These are phyloP conservation scores for Cephus pulcher DNA, from an alignment of 2,888 invertebrate species.

Conservation along the genomic window DNA sequence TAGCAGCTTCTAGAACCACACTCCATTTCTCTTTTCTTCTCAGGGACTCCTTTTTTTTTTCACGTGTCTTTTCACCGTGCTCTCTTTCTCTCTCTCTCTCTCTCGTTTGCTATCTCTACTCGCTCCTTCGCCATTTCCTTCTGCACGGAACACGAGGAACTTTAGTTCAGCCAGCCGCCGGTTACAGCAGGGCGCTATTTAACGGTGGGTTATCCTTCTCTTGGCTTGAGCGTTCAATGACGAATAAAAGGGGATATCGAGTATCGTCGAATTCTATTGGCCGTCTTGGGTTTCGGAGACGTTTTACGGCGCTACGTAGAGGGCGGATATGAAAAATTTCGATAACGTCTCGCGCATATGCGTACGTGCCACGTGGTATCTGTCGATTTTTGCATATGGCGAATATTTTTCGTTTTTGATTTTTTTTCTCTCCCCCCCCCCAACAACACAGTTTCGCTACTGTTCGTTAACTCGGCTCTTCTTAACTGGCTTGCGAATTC, in stretches of 20 bases:
- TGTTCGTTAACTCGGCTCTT: not conserved
- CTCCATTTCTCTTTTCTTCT: not conserved
- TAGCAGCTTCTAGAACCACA: not conserved
- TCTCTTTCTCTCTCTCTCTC: too few relatives aligned
- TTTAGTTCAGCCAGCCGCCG: not conserved
- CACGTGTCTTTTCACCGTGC: not conserved
- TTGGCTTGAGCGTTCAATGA: too few relatives aligned
- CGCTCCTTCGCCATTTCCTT: not conserved
- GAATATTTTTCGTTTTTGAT: not conserved
- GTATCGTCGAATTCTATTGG: too few relatives aligned
- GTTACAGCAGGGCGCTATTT: too few relatives aligned
- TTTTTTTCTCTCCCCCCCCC: not conserved
- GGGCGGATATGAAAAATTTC: too few relatives aligned
- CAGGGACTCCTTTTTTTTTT: not conserved
- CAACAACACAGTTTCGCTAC: too few relatives aligned
- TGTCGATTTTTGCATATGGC: not conserved
- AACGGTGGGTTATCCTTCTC: not conserved
- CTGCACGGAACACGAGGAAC: not conserved
- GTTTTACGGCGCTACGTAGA: too few relatives aligned
- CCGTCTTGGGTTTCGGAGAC: too few relatives aligned
- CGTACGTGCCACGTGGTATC: too few relatives aligned
- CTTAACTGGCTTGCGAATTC: not conserved
- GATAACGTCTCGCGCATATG: not conserved
- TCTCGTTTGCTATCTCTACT: not conserved
- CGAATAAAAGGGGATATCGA: too few relatives aligned